phyloP scores from a whole-genome alignment of 2,113 vertebrate species.

The Chaenogobius annularis region DNA sequence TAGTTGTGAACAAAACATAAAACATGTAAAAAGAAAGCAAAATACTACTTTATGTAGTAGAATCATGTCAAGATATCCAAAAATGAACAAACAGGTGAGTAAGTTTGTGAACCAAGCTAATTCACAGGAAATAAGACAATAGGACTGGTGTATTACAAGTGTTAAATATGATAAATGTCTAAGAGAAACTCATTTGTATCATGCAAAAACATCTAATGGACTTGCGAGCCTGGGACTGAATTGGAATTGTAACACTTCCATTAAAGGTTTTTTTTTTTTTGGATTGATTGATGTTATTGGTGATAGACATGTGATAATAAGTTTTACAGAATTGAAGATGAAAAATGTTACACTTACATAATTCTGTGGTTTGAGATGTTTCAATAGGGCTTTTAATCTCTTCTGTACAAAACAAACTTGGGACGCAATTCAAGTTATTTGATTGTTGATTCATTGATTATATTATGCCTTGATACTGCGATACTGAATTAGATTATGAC shows the following conservation, averaged over 20 bases:
- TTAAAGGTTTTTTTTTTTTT: conserved; percentile 5
- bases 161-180: background rate
- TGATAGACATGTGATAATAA: background rate
- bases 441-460: no score
- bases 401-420: no score
- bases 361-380: no score
- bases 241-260: background rate
- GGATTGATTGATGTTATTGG: no score
- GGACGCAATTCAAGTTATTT: no score
- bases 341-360: no score
- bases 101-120: background rate
- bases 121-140: background rate
- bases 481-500: no score
- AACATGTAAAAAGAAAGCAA: background rate
- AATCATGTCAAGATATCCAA: background rate
- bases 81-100: background rate
- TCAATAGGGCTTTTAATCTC: no score
- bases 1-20: background rate
- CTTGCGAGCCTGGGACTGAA: background rate
- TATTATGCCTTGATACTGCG: no score
- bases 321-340: no score
- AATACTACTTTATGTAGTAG: background rate
- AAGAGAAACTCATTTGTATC: background rate
- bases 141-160: background rate
- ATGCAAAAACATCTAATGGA: background rate